phyloP scores from a whole-genome alignment of 1,140 invertebrate species.

The Coboldia fuscipes region DNA sequence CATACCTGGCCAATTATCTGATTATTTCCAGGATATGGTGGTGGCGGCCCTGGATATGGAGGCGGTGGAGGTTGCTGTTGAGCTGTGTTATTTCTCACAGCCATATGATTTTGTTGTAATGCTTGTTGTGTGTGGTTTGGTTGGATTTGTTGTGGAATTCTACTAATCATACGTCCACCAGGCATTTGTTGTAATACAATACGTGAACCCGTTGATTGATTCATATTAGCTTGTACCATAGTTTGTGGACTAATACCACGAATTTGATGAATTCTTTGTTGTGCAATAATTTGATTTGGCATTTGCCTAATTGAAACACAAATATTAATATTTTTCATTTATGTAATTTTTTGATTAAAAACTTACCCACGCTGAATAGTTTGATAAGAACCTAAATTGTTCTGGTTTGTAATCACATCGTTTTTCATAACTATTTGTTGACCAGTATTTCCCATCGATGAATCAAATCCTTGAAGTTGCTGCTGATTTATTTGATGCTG shows the following conservation, averaged over 20 bases:
- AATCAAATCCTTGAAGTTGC: no score
- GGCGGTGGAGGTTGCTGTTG: not conserved
- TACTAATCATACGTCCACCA: no score
- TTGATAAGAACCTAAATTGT: no score
- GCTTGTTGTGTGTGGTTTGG: no score
- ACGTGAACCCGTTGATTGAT: no score
- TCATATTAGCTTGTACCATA: not conserved
- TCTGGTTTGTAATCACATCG: no score
- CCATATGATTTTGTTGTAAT: not conserved
- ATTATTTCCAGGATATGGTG: conserved; percentile 3
- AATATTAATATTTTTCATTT: no score
- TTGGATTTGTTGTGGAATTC: no score
- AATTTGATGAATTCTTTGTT: conserved; percentile 1
- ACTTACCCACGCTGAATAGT: no score
- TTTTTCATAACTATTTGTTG: conserved; percentile 1
- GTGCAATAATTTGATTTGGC: not conserved
- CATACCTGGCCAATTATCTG: not conserved
- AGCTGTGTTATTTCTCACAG: not conserved
- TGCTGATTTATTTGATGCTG: no score
- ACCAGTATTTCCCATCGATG: no score
- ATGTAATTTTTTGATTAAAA: no score
- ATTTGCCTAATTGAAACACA: not conserved
- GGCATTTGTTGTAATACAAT: conserved; percentile 1
- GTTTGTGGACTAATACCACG: conserved; percentile 2
- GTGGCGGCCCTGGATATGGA: conserved; percentile 1